These are phyloP conservation scores for Mus minutoides DNA, from an alignment of 2,797 vertebrate species.

Conservation along the genomic window DNA sequence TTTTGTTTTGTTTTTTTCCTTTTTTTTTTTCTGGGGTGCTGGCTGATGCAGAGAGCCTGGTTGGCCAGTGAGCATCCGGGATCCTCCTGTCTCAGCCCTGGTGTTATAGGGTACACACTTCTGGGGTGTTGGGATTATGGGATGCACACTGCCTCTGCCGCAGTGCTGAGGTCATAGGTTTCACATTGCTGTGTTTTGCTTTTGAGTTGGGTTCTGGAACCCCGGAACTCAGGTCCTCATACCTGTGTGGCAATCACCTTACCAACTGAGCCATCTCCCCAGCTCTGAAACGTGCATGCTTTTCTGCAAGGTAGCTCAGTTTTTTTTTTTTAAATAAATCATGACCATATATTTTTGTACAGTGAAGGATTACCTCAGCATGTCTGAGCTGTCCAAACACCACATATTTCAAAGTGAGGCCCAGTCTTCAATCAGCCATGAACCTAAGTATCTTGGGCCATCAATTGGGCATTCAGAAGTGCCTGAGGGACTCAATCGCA, in stretches of 20 bases:
- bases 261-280: neutral
- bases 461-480: neutral
- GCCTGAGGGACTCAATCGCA: neutral
- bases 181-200: neutral
- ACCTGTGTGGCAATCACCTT: neutral
- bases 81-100: neutral
- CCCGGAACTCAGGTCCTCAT: neutral
- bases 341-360: neutral
- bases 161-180: too few species aligned
- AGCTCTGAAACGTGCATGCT: neutral
- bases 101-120: neutral
- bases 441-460: rapidly evolving
- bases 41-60: neutral
- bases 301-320: neutral
- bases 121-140: too few species aligned
- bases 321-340: neutral
- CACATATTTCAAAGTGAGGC: neutral
- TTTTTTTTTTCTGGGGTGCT: neutral
- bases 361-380: neutral
- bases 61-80: neutral
- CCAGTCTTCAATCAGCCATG: too few species aligned
- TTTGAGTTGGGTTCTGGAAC: neutral
- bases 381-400: neutral
- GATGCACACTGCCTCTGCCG: neutral
- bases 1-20: too few species aligned